Evolutionary conservation across 2,113 vertebrate species (phyloP).

Genomic region (Macquaria australasica): DNA sequence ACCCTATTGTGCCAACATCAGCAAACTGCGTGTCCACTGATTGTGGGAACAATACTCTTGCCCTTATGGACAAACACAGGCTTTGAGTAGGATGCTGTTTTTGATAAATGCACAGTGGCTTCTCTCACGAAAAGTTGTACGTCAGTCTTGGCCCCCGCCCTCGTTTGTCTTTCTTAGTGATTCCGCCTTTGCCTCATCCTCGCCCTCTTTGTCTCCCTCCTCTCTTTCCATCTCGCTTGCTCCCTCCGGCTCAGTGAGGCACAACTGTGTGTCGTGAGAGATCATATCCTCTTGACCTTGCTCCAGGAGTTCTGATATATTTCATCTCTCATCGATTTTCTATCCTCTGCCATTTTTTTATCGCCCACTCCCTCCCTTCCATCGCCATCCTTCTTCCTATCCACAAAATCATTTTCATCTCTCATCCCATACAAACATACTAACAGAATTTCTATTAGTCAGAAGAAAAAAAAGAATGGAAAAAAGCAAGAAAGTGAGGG

Average conservation of each 20-base stretch:
- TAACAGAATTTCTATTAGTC: constrained; percentile 81
- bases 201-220: constrained; percentile 35
- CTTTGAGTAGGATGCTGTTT: constrained; percentile 49
- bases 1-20: constrained; percentile 57
- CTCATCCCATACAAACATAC: constrained; percentile 79
- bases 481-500: constrained; percentile 57
- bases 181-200: constrained; percentile 10
- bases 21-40: constrained; percentile 44
- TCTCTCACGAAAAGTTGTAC: constrained; percentile 64
- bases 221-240: constrained; percentile 42
- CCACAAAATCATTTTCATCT: constrained; percentile 83
- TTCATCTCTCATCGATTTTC: constrained; percentile 86
- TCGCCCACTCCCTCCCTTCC: constrained; percentile 64
- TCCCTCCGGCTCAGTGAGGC: constrained; percentile 74
- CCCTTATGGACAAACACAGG: constrained; percentile 51
- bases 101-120: constrained; percentile 68
- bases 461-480: constrained; percentile 17
- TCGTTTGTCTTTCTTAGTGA: constrained; percentile 64
- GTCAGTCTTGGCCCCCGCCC: constrained; percentile 51
- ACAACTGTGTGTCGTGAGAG: constrained; percentile 79
- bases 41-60: constrained; percentile 33
- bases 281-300: constrained; percentile 88
- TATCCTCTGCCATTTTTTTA: constrained; percentile 73
- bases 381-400: constrained; percentile 70
- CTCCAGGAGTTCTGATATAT: constrained; percentile 84